Evolutionary conservation across 2,797 vertebrate species (phyloP).

Genomic region (Micromesistius poutassou): DNA sequence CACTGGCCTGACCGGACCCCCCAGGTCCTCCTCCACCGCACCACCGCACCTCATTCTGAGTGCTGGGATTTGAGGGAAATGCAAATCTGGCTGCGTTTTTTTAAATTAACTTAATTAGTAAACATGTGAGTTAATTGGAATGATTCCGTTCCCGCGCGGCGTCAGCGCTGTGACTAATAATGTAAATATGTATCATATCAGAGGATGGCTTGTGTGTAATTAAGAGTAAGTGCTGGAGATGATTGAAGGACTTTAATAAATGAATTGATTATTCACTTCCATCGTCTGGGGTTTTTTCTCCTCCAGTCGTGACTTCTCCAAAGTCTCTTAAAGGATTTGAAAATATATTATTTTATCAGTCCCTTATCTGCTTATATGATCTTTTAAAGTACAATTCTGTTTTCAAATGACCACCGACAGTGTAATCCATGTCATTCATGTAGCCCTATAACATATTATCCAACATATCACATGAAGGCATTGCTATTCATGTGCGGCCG

Average conservation of each 20-base stretch:
- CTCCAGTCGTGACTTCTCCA: no score
- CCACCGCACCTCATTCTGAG: background rate
- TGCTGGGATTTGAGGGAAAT: background rate
- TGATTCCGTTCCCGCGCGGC: background rate
- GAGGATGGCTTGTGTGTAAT: background rate
- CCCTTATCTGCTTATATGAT: no score
- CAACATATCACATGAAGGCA: no score
- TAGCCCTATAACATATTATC: no score
- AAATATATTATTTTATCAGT: no score
- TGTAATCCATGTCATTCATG: background rate
- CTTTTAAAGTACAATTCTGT: no score
- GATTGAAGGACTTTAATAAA: background rate
- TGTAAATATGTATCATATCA: slow-evolving; percentile 2
- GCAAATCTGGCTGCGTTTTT: background rate
- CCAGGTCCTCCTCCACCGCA: background rate
- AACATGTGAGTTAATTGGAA: background rate
- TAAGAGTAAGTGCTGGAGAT: background rate
- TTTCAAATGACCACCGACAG: no score
- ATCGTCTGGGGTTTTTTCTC: no score
- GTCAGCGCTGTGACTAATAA: background rate
- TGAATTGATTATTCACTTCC: background rate
- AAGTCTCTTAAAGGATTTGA: background rate
- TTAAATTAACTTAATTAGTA: background rate
- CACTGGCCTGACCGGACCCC: slow-evolving; percentile 76
- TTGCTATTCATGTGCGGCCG: no score